Evolutionary conservation across 2,888 invertebrate genomes (phyloP), one percentile per base, ranked within the genome.

Genomic region (Desoria tigrina): DNA sequence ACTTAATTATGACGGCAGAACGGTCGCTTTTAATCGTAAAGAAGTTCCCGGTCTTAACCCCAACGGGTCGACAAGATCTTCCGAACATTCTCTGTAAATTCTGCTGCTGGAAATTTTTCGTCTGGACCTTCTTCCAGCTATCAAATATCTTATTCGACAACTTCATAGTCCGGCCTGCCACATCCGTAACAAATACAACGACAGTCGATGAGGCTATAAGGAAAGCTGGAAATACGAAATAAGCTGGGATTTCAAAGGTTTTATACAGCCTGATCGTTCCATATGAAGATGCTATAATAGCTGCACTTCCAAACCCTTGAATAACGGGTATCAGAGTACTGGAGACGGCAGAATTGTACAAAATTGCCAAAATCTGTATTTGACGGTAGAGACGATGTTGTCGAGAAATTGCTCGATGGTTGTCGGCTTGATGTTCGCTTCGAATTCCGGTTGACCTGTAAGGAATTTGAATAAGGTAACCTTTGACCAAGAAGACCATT

Each of bases 1-100:
- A 61, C 14, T 61, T 1, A 7, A 65, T 61, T 24, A 65, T 57
- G 11, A 65, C 53, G 0, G 51, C 65, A 1, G 57, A 7, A 32
- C 45, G 61, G 21, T 24, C 39, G 28, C 45, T 2, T 9, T 55
- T 65, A n/a, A 62, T 62, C 3, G 51, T 45, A 24, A 57, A 42
- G 42, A 61, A 61, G 4, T 42, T 26, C n/a, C 65, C 61, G 1
- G 57, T 18, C 2, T 37, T n/a, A 6, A 66, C 50, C 45, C 32
- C n/a, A 23, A 66, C 53, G 4, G 18, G 27, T 4, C 21, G 16
- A 18, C 61, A 42, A 0, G 65, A 56, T 42, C 18, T 61, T 11
- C 42, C 6, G 11, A 66, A 18, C 26, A 18, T 61, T 28, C 27
- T 50, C 37, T 60, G 50, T n/a, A 2, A 11, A 2, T 2, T 16